Conservation (phyloP, 2,113 vertebrate genomes). For the Calidris pygmaea region DNA sequence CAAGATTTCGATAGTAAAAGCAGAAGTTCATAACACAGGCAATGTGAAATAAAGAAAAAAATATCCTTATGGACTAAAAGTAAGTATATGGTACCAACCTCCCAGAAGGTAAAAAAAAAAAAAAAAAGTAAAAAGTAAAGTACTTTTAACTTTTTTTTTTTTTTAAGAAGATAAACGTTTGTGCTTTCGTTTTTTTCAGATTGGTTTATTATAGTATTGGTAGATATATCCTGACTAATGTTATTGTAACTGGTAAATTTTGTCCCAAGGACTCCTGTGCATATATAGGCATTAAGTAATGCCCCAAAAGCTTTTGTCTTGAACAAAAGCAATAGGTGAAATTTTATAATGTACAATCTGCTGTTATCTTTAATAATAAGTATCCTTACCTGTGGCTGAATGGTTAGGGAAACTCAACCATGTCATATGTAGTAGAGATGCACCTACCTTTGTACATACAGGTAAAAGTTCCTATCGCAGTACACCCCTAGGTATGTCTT, state of each 20-base stretch:
- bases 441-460: background rate
- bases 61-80: background rate
- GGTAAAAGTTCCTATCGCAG: background rate
- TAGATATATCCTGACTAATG: background rate
- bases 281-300: background rate
- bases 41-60: background rate
- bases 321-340: background rate
- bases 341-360: background rate
- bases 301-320: background rate
- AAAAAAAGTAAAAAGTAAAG: background rate
- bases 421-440: background rate
- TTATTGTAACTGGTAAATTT: background rate
- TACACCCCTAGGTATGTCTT: background rate
- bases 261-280: background rate
- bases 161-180: background rate
- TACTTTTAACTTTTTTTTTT: background rate
- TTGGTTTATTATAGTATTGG: background rate
- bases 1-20: slow-evolving; percentile 11
- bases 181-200: background rate
- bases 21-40: background rate
- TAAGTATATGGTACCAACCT: background rate
- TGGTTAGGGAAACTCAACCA: background rate
- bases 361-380: background rate
- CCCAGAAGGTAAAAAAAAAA: background rate
- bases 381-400: background rate